Evolutionary conservation across 2,113 vertebrate species (phyloP).

Genomic region (Seriola quinqueradiata): DNA sequence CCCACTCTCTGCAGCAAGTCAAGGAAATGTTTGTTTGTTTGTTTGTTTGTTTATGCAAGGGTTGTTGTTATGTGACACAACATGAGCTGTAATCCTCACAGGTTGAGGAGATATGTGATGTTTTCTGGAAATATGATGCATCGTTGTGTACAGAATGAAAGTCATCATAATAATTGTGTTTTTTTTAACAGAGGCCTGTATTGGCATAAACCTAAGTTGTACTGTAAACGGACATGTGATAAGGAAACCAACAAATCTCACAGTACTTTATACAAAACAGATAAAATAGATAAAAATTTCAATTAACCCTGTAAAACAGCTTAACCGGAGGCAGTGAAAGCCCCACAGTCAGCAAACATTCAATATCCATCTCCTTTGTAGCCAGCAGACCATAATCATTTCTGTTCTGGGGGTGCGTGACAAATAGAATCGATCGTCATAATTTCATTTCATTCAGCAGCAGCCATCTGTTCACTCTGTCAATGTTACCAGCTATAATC

Average conservation of each 20-base stretch:
- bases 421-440: conserved; percentile 80
- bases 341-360: conserved; percentile 60
- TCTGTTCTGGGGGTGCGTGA: conserved; percentile 74
- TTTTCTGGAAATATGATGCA: background rate
- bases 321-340: conserved; percentile 44
- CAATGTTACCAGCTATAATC: conserved; percentile 70
- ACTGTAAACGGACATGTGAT: conserved; percentile 13
- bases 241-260: conserved; percentile 31
- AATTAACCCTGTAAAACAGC: conserved; percentile 57
- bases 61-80: conserved; percentile 1
- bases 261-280: conserved; percentile 36
- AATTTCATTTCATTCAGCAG: conserved; percentile 80
- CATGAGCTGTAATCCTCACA: background rate
- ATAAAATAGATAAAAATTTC: conserved; percentile 57
- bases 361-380: conserved; percentile 76
- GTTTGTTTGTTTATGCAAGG: background rate
- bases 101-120: background rate
- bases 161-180: conserved; percentile 5
- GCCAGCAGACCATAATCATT: conserved; percentile 73
- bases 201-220: background rate
- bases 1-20: background rate
- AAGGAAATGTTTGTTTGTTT: background rate
- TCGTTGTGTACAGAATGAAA: background rate
- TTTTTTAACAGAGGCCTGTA: conserved; percentile 7
- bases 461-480: conserved; percentile 78